These are phyloP conservation scores for Sialis fuliginosa DNA, from an alignment of 2,888 invertebrate species.

Conservation along the genomic window DNA sequence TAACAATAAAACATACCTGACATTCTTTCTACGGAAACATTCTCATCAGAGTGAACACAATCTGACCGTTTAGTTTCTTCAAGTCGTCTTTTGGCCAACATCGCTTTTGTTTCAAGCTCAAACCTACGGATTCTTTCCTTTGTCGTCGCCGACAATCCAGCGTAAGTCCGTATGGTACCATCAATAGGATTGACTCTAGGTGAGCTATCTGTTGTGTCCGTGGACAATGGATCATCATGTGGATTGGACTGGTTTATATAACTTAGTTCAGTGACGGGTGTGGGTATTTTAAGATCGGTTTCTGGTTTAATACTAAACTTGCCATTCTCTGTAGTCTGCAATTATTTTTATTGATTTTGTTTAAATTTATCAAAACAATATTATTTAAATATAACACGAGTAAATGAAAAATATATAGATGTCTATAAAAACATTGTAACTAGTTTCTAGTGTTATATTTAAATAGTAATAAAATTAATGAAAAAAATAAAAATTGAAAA, in stretches of 20 bases:
- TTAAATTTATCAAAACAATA: no score
- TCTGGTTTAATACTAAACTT: neutral
- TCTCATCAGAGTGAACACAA: no score
- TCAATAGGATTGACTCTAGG: neutral
- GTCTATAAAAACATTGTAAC: no score
- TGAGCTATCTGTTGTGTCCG: neutral
- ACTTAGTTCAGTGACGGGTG: neutral
- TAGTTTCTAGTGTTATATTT: no score
- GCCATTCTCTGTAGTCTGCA: conserved; percentile 2
- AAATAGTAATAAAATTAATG: no score
- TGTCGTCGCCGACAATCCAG: conserved; percentile 36
- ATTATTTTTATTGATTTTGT: neutral
- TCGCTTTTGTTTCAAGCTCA: conserved; percentile 57
- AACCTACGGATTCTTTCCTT: conserved; percentile 51
- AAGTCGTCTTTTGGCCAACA: conserved; percentile 31
- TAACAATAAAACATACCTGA: no score
- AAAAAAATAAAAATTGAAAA: no score
- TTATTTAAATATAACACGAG: no score
- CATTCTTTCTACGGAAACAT: no score
- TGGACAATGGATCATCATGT: no score
- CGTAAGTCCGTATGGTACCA: conserved; percentile 33
- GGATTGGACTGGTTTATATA: no score
- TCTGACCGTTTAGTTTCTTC: conserved; percentile 24
- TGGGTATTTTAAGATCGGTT: conserved; percentile 2
- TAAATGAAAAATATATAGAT: no score